Evolutionary conservation across 2,888 invertebrate genomes (phyloP).

Genomic region (Hymenopus coronatus): DNA sequence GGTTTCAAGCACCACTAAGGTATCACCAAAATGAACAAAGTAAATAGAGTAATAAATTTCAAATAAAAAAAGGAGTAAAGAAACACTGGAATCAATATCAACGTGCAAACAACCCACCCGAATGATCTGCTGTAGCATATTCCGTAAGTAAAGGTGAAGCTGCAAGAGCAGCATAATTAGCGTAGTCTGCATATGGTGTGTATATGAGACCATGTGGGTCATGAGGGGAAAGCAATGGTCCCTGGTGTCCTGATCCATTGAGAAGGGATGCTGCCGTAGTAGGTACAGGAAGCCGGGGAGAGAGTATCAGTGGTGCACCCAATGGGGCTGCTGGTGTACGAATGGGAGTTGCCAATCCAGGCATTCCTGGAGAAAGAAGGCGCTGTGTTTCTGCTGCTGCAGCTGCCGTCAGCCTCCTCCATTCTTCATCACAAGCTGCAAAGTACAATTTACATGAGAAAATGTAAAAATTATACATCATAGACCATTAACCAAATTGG

Average conservation of each 20-base stretch:
- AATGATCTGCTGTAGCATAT: constrained; percentile 85
- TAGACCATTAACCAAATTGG: no score
- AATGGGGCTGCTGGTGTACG: constrained; percentile 71
- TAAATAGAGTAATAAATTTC: background rate
- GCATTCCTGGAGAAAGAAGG: constrained; percentile 59
- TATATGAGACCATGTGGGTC: constrained; percentile 85
- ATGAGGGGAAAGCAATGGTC: constrained; percentile 59
- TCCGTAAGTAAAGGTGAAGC: constrained; percentile 79
- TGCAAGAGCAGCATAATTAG: constrained; percentile 82
- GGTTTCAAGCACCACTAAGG: background rate
- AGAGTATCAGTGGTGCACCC: constrained; percentile 89
- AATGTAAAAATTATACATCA: background rate
- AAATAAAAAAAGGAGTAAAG: background rate
- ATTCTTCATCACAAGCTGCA: constrained; percentile 78
- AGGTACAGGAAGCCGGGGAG: constrained; percentile 82
- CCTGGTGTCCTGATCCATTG: constrained; percentile 60
- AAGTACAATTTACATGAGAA: background rate
- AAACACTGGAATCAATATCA: constrained; percentile 57
- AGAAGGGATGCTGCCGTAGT: constrained; percentile 67
- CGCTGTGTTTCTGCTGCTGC: constrained; percentile 78
- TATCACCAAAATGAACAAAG: background rate
- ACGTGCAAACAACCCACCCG: constrained; percentile 92
- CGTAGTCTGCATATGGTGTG: constrained; percentile 81
- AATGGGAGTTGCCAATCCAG: constrained; percentile 64
- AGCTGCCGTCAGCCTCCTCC: constrained; percentile 78